These are phyloP conservation scores for Somateria mollissima DNA, from an alignment of 2,797 vertebrate genomes.

Conservation along the genomic window DNA sequence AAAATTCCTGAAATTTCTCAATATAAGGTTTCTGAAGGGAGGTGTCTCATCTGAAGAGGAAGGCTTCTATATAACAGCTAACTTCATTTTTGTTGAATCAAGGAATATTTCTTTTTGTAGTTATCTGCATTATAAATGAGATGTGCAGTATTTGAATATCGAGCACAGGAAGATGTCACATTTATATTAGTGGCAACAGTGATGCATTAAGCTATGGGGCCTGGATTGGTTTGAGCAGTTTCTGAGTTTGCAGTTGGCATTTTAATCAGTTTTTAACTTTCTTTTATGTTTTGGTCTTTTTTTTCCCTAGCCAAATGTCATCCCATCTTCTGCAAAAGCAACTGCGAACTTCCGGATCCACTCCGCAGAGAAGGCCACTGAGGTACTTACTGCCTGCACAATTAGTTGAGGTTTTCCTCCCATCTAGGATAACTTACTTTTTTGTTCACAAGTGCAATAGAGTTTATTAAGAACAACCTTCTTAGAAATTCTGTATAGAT, in stretches of 20 bases:
- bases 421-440: background rate
- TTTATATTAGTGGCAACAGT: background rate
- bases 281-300: background rate
- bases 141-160: background rate
- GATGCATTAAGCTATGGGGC: background rate
- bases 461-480: background rate
- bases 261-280: background rate
- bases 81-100: background rate
- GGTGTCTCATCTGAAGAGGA: background rate
- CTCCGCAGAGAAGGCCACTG: slow-evolving; percentile 84
- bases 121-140: background rate
- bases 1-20: background rate
- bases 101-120: background rate
- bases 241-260: background rate
- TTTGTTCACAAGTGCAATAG: too few species aligned
- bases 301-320: slow-evolving; percentile 83
- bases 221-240: background rate
- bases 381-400: slow-evolving; percentile 81
- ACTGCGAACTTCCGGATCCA: slow-evolving; percentile 90
- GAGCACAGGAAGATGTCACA: background rate
- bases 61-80: rapidly evolving
- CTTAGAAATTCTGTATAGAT: background rate
- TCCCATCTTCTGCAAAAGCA: slow-evolving; percentile 87
- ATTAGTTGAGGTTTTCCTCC: background rate
- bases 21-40: background rate